phyloP scores from a whole-genome alignment of 2,797 vertebrate species.

The Morelia viridis region DNA sequence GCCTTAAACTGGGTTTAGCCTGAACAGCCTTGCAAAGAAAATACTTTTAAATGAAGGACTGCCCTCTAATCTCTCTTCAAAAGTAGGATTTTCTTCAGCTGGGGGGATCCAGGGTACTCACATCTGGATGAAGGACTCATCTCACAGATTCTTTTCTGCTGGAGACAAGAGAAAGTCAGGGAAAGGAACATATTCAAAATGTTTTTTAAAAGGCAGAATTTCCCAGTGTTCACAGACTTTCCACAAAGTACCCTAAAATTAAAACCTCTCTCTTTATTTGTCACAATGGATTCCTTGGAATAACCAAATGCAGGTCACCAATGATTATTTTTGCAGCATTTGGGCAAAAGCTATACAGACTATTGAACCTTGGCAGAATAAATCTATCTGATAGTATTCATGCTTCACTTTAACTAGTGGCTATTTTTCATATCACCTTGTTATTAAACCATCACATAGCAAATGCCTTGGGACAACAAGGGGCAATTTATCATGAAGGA shows the following conservation, averaged over 20 bases:
- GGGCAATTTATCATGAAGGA: constrained; percentile 65
- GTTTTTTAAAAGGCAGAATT: not conserved
- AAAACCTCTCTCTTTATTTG: constrained; percentile 51
- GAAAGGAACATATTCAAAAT: not conserved
- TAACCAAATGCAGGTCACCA: constrained; percentile 23
- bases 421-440: constrained; percentile 66
- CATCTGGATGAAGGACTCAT: not conserved
- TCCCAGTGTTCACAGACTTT: not conserved
- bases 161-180: not conserved
- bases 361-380: constrained; percentile 55
- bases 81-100: not conserved
- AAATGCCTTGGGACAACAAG: constrained; percentile 64
- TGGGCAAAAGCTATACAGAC: not conserved
- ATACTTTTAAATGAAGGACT: not conserved
- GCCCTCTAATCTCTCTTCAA: not conserved
- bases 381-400: constrained; percentile 61
- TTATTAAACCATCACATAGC: constrained; percentile 65
- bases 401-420: constrained; percentile 63
- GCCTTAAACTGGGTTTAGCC: not conserved
- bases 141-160: not conserved
- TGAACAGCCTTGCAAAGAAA: not conserved
- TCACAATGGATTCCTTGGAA: constrained; percentile 54
- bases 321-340: constrained; percentile 55
- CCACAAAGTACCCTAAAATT: constrained; percentile 17
- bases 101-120: not conserved